Evolutionary conservation across 2,888 invertebrate species (phyloP), one percentile per base, ranked within the genome.

Genomic region (Pantelozetes paolii): DNA sequence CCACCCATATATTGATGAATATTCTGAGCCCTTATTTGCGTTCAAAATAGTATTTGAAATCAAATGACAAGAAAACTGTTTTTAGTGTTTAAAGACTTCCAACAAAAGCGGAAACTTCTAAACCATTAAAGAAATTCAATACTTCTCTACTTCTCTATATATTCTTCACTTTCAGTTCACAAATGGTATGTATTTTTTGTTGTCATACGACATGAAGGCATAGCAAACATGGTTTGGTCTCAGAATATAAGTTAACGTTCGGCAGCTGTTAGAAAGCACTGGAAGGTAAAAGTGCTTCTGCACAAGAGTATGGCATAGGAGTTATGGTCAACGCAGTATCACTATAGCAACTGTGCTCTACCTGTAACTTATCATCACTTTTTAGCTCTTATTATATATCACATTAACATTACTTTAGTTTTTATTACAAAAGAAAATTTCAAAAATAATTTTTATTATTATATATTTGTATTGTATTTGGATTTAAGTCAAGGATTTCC

Each of bases 341-440:
- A 8, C 50, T 50, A 50, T 50, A 50, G 50, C 50, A 50, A 50
- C 50, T 50, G 50, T 50, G 50, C 23, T 50, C 50, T 50, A 50
- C 50, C 50, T 50, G 50, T 50, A 20, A n/a, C 23, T 20, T 50
- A 50, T n/a, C 50, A 50, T 50, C 50, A 50, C 50, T 50, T 50
- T 23, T 50, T 2, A 45, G 45, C 2, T 45, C 45, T 20, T 50
- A 50, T 50, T 50, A 50, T 50, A 50, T 50, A 23, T 20, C 50
- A 8, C 3, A 50, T 50, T 20, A 50, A 5, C 45, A 45, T n/a
- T 45, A 45, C 13, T 3, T 45, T 45, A 3, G 45, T 15, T 45
- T 45, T 45, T 45, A n/a, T 45, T 6, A 36, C 36, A 36, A 8
- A 36, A 36, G 36, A 36, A 36, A n/a, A n/a, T n/a, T n/a, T 36